phyloP scores from a whole-genome alignment of 1,140 invertebrate genomes.

The Achatina immaculata region DNA sequence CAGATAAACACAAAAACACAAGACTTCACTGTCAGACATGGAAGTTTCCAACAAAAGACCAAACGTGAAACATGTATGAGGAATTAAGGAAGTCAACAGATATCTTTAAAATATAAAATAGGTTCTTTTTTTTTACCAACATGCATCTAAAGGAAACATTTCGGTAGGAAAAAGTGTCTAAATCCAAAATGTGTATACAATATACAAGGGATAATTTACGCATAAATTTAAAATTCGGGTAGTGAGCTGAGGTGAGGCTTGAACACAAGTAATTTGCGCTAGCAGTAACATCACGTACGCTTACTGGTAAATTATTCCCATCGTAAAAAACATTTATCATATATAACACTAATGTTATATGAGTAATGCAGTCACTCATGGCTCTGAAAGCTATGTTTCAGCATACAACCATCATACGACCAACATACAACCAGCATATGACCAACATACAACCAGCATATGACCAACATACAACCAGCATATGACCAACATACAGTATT shows the following conservation, averaged over 20 bases:
- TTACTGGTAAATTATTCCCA: neutral
- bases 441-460: too few species aligned
- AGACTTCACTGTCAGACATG: too few species aligned
- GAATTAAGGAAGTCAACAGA: too few species aligned
- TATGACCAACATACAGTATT: too few species aligned
- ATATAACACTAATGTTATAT: neutral
- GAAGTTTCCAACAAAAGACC: too few species aligned
- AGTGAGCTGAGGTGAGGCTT: neutral
- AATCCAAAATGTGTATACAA: slow-evolving; percentile 17
- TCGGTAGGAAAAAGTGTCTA: slow-evolving; percentile 7
- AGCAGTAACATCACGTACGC: slow-evolving; percentile 5
- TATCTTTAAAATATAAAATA: too few species aligned
- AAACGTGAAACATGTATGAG: too few species aligned
- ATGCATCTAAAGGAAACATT: slow-evolving; percentile 12
- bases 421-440: too few species aligned
- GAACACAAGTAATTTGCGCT: slow-evolving; percentile 3
- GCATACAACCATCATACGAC: too few species aligned
- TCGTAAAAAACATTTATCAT: neutral
- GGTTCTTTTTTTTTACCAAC: neutral
- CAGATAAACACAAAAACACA: too few species aligned
- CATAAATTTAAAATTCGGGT: slow-evolving; percentile 3
- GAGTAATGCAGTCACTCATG: neutral
- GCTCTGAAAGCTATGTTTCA: too few species aligned
- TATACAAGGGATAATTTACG: slow-evolving; percentile 2
- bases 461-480: too few species aligned